Evolutionary conservation across 2,888 invertebrate genomes (phyloP).

Genomic region (Drosophila meridiana): DNA sequence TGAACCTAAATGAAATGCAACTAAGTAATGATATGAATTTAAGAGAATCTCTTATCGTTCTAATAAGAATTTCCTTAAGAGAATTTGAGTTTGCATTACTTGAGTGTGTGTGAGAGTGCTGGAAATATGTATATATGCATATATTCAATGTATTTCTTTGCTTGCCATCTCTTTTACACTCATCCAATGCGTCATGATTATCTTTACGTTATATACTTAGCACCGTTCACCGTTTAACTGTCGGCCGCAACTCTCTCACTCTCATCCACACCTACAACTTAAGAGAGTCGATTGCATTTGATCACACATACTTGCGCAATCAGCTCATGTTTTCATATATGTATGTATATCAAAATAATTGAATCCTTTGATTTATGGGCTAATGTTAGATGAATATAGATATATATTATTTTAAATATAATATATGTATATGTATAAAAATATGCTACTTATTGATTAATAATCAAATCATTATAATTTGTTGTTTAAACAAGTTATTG

Average conservation of each 20-base stretch:
- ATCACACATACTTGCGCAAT: background rate
- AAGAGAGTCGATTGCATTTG: background rate
- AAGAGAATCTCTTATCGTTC: background rate
- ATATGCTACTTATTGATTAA: too few species aligned
- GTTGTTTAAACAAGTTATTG: background rate
- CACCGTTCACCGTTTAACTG: background rate
- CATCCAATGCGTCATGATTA: background rate
- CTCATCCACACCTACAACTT: too few species aligned
- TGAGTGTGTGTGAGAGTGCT: background rate
- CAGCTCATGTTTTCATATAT: background rate
- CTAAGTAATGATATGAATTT: background rate
- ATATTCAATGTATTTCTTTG: background rate
- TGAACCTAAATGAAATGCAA: background rate
- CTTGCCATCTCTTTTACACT: background rate
- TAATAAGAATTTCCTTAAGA: background rate
- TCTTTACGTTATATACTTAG: background rate
- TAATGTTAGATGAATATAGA: background rate
- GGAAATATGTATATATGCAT: too few species aligned
- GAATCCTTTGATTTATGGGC: background rate
- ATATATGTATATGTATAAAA: background rate
- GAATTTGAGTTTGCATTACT: background rate
- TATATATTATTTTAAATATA: background rate
- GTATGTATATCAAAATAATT: too few species aligned
- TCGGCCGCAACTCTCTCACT: background rate
- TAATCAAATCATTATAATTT: conserved; percentile 1